These are phyloP conservation scores for Rotaria magnacalcarata DNA, from an alignment of 2,888 invertebrate genomes.

Conservation along the genomic window DNA sequence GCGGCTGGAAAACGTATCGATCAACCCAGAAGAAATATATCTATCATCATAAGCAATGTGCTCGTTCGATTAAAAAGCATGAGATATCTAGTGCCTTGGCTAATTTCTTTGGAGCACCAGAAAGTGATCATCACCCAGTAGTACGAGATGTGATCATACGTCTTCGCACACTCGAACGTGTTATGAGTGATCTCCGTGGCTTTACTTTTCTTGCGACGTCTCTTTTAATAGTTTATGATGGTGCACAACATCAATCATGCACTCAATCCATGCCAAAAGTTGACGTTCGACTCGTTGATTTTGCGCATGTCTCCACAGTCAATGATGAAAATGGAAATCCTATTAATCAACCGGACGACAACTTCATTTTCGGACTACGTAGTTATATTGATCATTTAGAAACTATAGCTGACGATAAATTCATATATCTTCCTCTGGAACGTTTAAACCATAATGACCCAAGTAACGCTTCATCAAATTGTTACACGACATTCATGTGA, in stretches of 20 bases:
- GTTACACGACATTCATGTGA: too few species aligned
- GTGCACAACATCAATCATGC: background rate
- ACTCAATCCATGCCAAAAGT: background rate
- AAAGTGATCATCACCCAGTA: background rate
- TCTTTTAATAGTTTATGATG: slow-evolving; percentile 43
- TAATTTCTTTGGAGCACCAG: slow-evolving; percentile 38
- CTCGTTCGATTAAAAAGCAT: slow-evolving; percentile 23
- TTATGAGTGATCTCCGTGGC: slow-evolving; percentile 9
- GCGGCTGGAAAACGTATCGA: slow-evolving; percentile 49
- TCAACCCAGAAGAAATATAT: background rate
- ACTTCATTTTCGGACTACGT: slow-evolving; percentile 40
- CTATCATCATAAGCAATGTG: slow-evolving; percentile 39
- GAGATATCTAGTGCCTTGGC: slow-evolving; percentile 40
- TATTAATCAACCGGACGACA: background rate
- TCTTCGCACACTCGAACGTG: slow-evolving; percentile 30
- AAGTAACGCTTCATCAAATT: too few species aligned
- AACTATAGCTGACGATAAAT: background rate
- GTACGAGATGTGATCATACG: slow-evolving; percentile 23
- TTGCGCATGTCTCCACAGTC: slow-evolving; percentile 40
- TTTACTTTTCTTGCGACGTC: slow-evolving; percentile 39
- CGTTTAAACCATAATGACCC: background rate
- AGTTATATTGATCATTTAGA: slow-evolving; percentile 37
- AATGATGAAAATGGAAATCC: background rate
- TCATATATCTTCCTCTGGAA: background rate
- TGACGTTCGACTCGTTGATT: slow-evolving; percentile 39